phyloP scores from a whole-genome alignment of 2,888 invertebrate species.

The Philopedon plagiatum region DNA sequence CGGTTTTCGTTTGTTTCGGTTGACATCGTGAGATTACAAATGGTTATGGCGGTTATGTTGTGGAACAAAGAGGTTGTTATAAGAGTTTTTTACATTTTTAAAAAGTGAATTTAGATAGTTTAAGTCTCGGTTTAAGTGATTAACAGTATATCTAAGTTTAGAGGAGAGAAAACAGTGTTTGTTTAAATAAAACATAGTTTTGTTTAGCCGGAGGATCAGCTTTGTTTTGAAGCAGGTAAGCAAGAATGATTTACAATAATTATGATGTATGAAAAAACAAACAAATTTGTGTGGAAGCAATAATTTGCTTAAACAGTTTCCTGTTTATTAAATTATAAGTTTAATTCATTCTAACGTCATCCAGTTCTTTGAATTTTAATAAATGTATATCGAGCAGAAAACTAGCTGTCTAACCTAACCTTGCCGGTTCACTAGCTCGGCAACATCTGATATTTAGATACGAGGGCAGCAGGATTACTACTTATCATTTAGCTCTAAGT shows the following conservation, averaged over 20 bases:
- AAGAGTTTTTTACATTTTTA: conserved; percentile 1
- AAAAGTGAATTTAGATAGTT: conserved; percentile 14
- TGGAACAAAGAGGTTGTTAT: conserved; percentile 40
- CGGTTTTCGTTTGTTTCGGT: conserved; percentile 33
- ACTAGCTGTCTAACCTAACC: conserved; percentile 24
- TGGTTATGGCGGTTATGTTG: conserved; percentile 37
- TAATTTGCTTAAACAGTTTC: background rate
- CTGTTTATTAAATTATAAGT: background rate
- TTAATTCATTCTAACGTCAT: background rate
- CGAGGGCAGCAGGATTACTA: background rate
- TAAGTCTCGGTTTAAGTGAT: conserved; percentile 23
- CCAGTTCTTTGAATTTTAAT: conserved; percentile 1
- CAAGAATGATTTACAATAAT: background rate
- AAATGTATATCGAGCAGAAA: conserved; percentile 14
- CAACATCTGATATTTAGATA: conserved; percentile 1
- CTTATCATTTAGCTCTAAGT: too few relatives aligned
- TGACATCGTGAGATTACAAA: conserved; percentile 30
- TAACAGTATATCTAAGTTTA: conserved; percentile 2
- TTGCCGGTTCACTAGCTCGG: conserved; percentile 30
- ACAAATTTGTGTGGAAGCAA: background rate
- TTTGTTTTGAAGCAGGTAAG: conserved; percentile 5
- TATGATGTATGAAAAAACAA: background rate
- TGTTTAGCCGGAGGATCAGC: background rate
- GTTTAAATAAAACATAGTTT: background rate
- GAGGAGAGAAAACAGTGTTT: background rate